Conservation (phyloP, 1,140 invertebrate species). For the Brachionus rubens region DNA sequence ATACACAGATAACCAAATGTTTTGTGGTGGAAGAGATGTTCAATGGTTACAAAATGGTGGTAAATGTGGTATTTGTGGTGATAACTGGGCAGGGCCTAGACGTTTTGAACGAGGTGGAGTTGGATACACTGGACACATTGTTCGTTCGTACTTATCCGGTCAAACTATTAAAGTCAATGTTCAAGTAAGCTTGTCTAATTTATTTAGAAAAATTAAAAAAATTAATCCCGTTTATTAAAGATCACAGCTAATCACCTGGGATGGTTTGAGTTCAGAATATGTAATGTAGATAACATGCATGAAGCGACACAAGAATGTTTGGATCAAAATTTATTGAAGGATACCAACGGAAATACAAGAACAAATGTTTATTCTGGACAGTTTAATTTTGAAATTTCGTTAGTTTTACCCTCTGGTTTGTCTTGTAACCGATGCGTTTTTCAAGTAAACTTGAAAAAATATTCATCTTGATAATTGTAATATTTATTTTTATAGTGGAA, state of each 20-base stretch:
- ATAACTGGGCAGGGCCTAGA: background rate
- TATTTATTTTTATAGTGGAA: too few relatives aligned
- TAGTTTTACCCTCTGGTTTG: slow-evolving; percentile 50
- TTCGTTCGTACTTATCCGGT: slow-evolving; percentile 3
- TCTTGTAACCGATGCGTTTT: slow-evolving; percentile 56
- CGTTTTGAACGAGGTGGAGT: slow-evolving; percentile 33
- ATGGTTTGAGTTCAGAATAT: slow-evolving; percentile 52
- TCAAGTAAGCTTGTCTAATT: too few relatives aligned
- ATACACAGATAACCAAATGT: slow-evolving; percentile 84
- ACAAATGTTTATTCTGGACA: background rate
- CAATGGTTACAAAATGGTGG: slow-evolving; percentile 36
- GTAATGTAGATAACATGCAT: slow-evolving; percentile 33
- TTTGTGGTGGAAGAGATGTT: slow-evolving; percentile 78
- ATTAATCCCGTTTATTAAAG: too few relatives aligned
- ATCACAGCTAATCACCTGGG: slow-evolving; percentile 53
- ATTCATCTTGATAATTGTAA: too few relatives aligned
- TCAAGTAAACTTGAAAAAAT: too few relatives aligned
- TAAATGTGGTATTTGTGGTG: slow-evolving; percentile 46
- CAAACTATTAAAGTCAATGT: too few relatives aligned
- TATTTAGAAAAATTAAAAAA: too few relatives aligned
- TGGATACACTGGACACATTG: slow-evolving; percentile 3
- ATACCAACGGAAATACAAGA: background rate
- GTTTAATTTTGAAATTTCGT: background rate
- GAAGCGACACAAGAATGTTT: slow-evolving; percentile 38
- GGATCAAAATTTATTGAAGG: background rate